phyloP scores from a whole-genome alignment of 2,888 invertebrate genomes.

The Eudemis profundana region DNA sequence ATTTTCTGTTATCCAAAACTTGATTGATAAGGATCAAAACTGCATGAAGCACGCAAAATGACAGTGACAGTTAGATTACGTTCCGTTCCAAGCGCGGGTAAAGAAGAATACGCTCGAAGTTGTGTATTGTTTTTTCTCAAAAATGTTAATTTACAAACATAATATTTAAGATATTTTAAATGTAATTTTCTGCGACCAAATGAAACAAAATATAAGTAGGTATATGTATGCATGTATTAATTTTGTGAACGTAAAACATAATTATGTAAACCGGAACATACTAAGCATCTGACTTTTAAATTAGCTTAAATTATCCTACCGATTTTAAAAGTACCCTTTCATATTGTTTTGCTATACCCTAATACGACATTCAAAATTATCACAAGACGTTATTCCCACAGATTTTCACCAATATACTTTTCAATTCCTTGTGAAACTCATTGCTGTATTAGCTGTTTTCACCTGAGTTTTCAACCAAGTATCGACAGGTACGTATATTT shows the following conservation, averaged over 20 bases:
- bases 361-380: not conserved
- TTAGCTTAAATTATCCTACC: slow-evolving; percentile 47
- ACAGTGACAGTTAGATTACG: not conserved
- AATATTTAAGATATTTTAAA: not conserved
- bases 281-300: slow-evolving; percentile 57
- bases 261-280: slow-evolving; percentile 52
- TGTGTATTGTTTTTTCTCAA: no score
- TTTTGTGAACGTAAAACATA: slow-evolving; percentile 9
- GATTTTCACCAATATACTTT: slow-evolving; percentile 49
- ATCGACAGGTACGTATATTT: slow-evolving; percentile 25
- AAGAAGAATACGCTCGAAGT: no score
- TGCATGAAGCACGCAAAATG: not conserved
- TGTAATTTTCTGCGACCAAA: no score
- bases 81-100: slow-evolving; percentile 12
- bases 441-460: slow-evolving; percentile 32
- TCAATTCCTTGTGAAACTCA: slow-evolving; percentile 42
- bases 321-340: slow-evolving; percentile 47
- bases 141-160: not conserved
- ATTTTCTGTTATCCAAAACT: no score
- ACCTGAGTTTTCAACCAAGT: not conserved
- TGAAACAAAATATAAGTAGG: no score
- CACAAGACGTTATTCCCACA: slow-evolving; percentile 26
- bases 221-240: not conserved
- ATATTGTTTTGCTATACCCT: not conserved
- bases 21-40: no score